Evolutionary conservation across 2,888 invertebrate species (phyloP).

Genomic region (Arge pagana): DNA sequence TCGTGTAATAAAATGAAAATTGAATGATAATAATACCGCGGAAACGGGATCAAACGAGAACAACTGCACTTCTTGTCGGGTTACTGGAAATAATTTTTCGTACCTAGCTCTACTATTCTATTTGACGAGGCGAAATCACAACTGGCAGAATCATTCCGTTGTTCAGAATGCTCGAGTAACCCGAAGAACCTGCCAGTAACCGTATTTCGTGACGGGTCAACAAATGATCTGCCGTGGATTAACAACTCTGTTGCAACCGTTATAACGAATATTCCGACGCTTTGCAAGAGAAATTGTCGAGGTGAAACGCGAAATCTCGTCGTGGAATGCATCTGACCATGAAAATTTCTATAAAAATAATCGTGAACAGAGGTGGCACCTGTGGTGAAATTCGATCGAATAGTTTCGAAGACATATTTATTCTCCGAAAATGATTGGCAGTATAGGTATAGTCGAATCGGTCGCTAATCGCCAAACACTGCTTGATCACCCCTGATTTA

Average conservation of each 20-base stretch:
- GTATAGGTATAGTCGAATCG: conserved; percentile 1
- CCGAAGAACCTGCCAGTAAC: conserved; percentile 21
- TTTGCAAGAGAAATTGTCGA: conserved; percentile 17
- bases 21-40: too few species aligned
- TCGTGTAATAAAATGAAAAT: too few species aligned
- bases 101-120: conserved; percentile 1
- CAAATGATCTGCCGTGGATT: conserved; percentile 14
- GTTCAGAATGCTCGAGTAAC: conserved; percentile 14
- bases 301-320: conserved; percentile 9
- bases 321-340: conserved; percentile 12
- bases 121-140: conserved; percentile 4
- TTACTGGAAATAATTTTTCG: too few species aligned
- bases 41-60: too few species aligned
- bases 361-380: too few species aligned
- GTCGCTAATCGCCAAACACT: conserved; percentile 15
- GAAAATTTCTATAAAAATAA: too few species aligned
- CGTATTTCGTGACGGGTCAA: conserved; percentile 22
- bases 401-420: too few species aligned
- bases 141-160: neutral
- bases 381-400: too few species aligned
- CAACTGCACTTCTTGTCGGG: too few species aligned
- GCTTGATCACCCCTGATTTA: conserved; percentile 16
- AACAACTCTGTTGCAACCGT: conserved; percentile 19
- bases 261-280: conserved; percentile 12
- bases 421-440: too few species aligned